Percentiles rank a stretch among this genome's conserved stretches.
Evolutionary conservation across 2,113 vertebrate genomes (phyloP).

Genomic region (Phalacrocorax brasilianus): DNA sequence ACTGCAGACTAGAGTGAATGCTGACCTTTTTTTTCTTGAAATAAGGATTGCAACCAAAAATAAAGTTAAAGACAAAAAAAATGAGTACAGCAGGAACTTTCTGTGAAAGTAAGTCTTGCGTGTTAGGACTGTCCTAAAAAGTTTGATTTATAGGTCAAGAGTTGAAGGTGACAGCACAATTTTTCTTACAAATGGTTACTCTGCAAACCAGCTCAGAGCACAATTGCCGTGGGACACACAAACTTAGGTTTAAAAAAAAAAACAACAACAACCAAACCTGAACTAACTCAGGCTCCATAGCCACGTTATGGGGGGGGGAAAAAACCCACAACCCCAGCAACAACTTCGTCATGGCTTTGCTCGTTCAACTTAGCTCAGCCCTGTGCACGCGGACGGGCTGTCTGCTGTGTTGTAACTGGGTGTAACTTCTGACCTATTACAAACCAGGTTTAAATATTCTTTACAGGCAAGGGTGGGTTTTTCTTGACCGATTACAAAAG

Average conservation of each 20-base stretch:
- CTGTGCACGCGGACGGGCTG: rapidly evolving
- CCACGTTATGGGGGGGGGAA: not conserved
- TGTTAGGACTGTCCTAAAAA: not conserved
- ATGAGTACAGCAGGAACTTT: constrained; percentile 56
- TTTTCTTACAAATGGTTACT: constrained; percentile 26
- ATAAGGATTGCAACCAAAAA: constrained; percentile 18
- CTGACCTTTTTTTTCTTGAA: not conserved
- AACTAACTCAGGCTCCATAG: not conserved
- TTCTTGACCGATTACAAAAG: not conserved
- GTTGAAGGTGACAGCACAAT: constrained; percentile 27
- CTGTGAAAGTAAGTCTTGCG: constrained; percentile 39
- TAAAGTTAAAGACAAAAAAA: not conserved
- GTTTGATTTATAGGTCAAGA: constrained; percentile 1
- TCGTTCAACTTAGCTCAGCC: not conserved
- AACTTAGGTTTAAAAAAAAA: not conserved
- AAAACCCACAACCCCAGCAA: not conserved
- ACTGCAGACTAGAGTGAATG: not conserved
- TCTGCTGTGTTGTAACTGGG: not conserved
- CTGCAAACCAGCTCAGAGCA: constrained; percentile 37
- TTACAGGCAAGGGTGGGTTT: not conserved
- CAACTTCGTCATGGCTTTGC: not conserved
- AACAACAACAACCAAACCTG: not conserved
- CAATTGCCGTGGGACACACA: constrained; percentile 2
- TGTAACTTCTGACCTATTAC: not conserved
- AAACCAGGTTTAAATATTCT: not conserved